Base-by-base conservation (phyloP, 1,140 invertebrate species). In the Frieseomelitta varia region DNA sequence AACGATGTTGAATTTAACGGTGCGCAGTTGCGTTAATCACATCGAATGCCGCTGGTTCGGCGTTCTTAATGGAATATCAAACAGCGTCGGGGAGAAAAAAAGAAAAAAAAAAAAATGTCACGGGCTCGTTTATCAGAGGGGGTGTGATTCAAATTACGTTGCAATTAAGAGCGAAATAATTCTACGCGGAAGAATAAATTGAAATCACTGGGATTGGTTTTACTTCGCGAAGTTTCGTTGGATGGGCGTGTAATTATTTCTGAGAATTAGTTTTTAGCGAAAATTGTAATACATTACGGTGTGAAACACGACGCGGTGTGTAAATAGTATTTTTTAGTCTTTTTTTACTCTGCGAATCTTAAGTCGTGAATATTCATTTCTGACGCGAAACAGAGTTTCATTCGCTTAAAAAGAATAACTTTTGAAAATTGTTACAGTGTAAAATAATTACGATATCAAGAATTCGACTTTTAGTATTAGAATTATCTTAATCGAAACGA, bases 1-100 rank as follows among this genome's bases (percentile, higher is more conserved):
- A 81, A 81, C 79, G 79, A 75, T n/a, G 39, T 11, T n/a, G 79
- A 67, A 55, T 81, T 75, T 75, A 75, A 39, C 71, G n/a, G 24
- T 34, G 58, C 79, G 71, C 79, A 74, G 24, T 72, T 65, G 79
- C 72, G 24, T 61, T 53, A 55, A 75, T 81, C 79, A 56, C 58
- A 53, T 75, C 12, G 79, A 39, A 15, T 2, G 2, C 47, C 30
- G 0, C 27, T 81, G 30, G 55, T 81, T 6, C 21, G 47, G 2
- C 39, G 47, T 73, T 53, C 51, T 75, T 63, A 53, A n/a, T 67
- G 61, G 47, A 67, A 65, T 67, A 74, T 39, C 47, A 53, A 75
- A 24, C n/a, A 81, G 24, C 27, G 47, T n/a, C 4, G 47, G 15
- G 12, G 21, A 17, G 39, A 6, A 6, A 4, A n/a, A n/a, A n/a